Evolutionary conservation across 2,888 invertebrate genomes (phyloP).

Genomic region (Choreutis nemorana): DNA sequence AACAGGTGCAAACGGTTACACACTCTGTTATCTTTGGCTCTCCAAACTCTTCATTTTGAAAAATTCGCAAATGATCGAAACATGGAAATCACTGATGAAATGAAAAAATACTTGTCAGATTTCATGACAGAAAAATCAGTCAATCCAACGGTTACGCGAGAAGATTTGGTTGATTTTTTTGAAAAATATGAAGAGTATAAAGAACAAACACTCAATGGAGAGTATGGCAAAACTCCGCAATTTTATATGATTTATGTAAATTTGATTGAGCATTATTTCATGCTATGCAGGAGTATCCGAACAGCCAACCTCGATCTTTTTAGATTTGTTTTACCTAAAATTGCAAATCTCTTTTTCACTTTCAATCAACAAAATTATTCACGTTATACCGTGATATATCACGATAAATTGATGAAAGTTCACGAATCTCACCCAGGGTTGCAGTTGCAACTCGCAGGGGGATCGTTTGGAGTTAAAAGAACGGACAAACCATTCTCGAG

Average conservation of each 20-base stretch:
- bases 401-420: slow-evolving; percentile 12
- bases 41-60: slow-evolving; percentile 20
- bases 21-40: slow-evolving; percentile 14
- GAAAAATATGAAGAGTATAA: slow-evolving; percentile 1
- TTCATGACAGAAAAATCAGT: slow-evolving; percentile 1
- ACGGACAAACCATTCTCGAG: slow-evolving; percentile 14
- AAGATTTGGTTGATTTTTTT: background rate
- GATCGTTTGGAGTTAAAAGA: slow-evolving; percentile 14
- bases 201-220: slow-evolving; percentile 6
- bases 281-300: slow-evolving; percentile 1
- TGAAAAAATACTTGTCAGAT: background rate
- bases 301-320: background rate
- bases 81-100: background rate
- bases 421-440: slow-evolving; percentile 12
- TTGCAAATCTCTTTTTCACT: slow-evolving; percentile 13
- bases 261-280: slow-evolving; percentile 3
- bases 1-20: slow-evolving; percentile 22
- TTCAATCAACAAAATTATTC: slow-evolving; percentile 15
- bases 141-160: slow-evolving; percentile 1
- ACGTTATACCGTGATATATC: slow-evolving; percentile 13
- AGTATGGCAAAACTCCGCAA: slow-evolving; percentile 10
- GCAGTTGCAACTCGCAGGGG: slow-evolving; percentile 8
- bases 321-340: slow-evolving; percentile 8
- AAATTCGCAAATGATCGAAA: slow-evolving; percentile 10
- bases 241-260: slow-evolving; percentile 10